A percentile compares a stretch with the other conserved stretches of the same genome.
Conservation (phyloP, 2,113 vertebrate genomes). For the Seriola rivoliana region DNA sequence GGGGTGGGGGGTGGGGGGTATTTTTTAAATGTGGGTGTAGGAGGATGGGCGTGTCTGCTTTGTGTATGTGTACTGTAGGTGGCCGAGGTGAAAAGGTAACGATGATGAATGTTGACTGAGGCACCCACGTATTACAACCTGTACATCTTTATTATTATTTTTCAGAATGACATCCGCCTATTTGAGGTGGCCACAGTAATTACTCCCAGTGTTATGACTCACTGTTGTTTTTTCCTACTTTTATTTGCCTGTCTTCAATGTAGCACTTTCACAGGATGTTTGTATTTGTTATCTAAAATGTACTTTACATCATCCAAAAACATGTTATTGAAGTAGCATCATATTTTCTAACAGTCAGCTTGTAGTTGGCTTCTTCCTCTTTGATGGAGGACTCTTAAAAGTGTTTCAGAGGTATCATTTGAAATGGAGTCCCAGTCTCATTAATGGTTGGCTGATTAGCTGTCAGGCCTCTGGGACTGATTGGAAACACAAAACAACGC, state of each 20-base stretch:
- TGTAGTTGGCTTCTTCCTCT: conserved; percentile 10
- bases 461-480: conserved; percentile 62
- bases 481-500: conserved; percentile 36
- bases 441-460: conserved; percentile 61
- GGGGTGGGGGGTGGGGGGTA: background rate
- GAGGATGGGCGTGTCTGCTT: conserved; percentile 40
- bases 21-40: conserved; percentile 26
- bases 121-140: conserved; percentile 61
- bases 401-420: conserved; percentile 46
- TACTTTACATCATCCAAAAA: conserved; percentile 13
- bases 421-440: conserved; percentile 40
- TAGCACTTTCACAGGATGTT: conserved; percentile 31
- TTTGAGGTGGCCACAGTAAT: conserved; percentile 54
- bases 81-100: conserved; percentile 53
- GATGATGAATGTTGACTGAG: conserved; percentile 36
- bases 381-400: conserved; percentile 4
- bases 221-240: conserved; percentile 52
- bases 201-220: conserved; percentile 68
- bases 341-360: conserved; percentile 5
- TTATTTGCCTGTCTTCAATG: conserved; percentile 33
- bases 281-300: conserved; percentile 26
- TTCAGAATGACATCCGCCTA: conserved; percentile 56
- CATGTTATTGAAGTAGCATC: conserved; percentile 8
- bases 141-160: conserved; percentile 16
- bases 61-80: conserved; percentile 51